Conservation (phyloP, 2,797 vertebrate genomes). For the Enoplosus armatus region DNA sequence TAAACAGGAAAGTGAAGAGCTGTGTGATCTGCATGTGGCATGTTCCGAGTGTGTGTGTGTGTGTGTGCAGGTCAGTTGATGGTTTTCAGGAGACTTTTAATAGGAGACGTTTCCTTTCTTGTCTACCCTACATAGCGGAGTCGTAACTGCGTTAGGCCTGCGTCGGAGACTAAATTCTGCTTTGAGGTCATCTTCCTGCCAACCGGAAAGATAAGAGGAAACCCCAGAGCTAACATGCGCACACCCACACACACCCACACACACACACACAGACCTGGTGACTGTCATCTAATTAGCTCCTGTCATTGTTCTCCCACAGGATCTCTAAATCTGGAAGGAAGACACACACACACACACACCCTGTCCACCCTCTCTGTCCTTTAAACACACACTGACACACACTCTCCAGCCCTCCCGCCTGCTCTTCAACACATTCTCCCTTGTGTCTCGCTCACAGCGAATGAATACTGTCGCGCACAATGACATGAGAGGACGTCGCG, state of each 20-base stretch:
- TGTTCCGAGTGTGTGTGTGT: too few species aligned
- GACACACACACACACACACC: conserved; percentile 68
- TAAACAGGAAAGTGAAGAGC: conserved; percentile 24
- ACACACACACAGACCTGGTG: conserved; percentile 60
- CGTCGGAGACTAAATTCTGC: conserved; percentile 7
- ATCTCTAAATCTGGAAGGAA: conserved; percentile 77
- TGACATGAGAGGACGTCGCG: background rate
- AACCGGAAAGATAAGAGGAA: conserved; percentile 68
- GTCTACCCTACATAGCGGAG: conserved; percentile 2
- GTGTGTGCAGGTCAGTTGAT: background rate
- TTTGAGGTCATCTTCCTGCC: conserved; percentile 64
- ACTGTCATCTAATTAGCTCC: conserved; percentile 76
- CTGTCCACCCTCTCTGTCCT: conserved; percentile 51
- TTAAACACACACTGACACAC: conserved; percentile 49
- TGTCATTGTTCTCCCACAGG: conserved; percentile 79
- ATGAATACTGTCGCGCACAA: conserved; percentile 15
- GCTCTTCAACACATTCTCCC: background rate
- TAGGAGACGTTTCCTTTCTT: conserved; percentile 1
- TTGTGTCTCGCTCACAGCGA: background rate
- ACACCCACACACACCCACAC: conserved; percentile 6
- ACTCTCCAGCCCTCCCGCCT: conserved; percentile 20
- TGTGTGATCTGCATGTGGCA: background rate
- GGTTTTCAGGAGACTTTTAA: conserved; percentile 38
- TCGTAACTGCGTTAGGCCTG: conserved; percentile 26
- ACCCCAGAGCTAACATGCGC: conserved; percentile 33